A percentile compares a stretch with the other conserved stretches of the same genome.
These are phyloP conservation scores for Mizuhopecten yessoensis DNA, from an alignment of 1,140 invertebrate genomes.

Conservation along the genomic window DNA sequence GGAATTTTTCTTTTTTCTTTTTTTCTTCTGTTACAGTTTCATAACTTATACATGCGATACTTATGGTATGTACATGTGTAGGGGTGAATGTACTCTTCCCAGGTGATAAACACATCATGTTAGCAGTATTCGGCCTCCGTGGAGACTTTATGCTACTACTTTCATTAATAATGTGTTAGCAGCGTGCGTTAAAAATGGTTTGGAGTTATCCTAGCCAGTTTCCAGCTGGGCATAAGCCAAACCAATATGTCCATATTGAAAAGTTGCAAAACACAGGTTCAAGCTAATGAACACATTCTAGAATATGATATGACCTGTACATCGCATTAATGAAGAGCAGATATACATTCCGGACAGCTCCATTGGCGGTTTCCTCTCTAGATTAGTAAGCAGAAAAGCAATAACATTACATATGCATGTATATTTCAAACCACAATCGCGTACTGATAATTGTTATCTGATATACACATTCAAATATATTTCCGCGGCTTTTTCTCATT, in stretches of 20 bases:
- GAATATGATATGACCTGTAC: neutral
- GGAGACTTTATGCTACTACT: neutral
- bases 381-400: too few relatives aligned
- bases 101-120: neutral
- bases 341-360: too few relatives aligned
- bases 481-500: too few relatives aligned
- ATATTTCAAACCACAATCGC: too few relatives aligned
- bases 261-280: neutral
- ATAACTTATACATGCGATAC: too few relatives aligned
- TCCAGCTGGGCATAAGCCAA: neutral
- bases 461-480: too few relatives aligned
- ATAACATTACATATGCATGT: too few relatives aligned
- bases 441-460: too few relatives aligned
- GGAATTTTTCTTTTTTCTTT: too few relatives aligned
- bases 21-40: neutral
- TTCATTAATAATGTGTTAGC: constrained; percentile 5
- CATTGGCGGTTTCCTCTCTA: too few relatives aligned
- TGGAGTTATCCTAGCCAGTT: neutral
- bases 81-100: neutral
- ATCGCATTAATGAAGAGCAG: neutral
- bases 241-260: neutral
- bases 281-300: neutral
- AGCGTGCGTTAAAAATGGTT: neutral
- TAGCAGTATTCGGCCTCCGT: neutral
- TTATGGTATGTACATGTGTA: too few relatives aligned